Evolutionary conservation across 1,140 invertebrate genomes (phyloP), one percentile per base, ranked within the genome.

Genomic region (Drosophila obscura): DNA sequence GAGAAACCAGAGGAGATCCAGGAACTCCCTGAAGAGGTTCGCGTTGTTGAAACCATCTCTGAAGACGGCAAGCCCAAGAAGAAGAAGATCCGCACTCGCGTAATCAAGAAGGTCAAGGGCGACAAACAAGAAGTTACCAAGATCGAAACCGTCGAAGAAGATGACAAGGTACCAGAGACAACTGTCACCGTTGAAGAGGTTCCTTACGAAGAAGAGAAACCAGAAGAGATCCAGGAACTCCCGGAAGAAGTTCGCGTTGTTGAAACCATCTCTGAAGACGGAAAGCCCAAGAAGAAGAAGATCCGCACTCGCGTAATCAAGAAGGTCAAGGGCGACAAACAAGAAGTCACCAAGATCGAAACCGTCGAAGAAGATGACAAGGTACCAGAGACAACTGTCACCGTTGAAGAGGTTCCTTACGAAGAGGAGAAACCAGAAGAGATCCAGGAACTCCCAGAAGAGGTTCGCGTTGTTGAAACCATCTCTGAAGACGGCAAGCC

Each of bases 101-200:
- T 52, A 1, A 52, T 52, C 50, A 52, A 52, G 50, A 52, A 52
- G 50, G 50, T 52, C 50, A 52, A 52, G 28, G 50, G 50, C 19
- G 50, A 52, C 13, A 52, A 52, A 16, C 50, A 52, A 31, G 50
- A 52, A 16, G 28, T 52, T 2, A 52, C 50, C 50, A 52, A 52
- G 28, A 52, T 52, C n/a, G 28, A 52, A 52, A 52, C 50, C 15
- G 50, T 52, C 1, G 31, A 52, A 4, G 50, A 52, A 28, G 50
- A 52, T 7, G 50, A 52, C 28, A 52, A 52, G 9, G 5, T 4
- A 4, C n/a, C 51, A 2, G 51, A 52, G n/a, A 52, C 51, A 13
- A 52, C 51, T 5, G 51, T 52, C 11, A 52, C 51, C 5, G 51
- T 52, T 15, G 51, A 52, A 52, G 51, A 52, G 28, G 5, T 35